Conservation (phyloP, 2,888 invertebrate species). For the Campoletis raptor region DNA sequence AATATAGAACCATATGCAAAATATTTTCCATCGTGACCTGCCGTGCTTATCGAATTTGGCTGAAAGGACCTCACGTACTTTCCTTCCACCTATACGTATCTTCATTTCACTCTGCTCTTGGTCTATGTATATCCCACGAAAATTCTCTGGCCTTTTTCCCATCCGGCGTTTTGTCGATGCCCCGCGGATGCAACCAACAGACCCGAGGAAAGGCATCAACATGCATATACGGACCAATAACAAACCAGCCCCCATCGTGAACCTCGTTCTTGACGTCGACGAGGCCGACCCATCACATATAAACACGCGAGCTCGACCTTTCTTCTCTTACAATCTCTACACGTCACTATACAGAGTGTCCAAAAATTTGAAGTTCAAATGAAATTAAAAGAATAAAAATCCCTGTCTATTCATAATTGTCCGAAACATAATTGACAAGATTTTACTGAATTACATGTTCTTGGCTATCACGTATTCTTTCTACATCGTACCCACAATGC, state of each 20-base stretch:
- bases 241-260: constrained; percentile 39
- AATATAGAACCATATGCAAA: constrained; percentile 53
- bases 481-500: not conserved
- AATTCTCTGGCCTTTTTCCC: constrained; percentile 28
- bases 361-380: not conserved
- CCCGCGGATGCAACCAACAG: constrained; percentile 31
- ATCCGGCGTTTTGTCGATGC: constrained; percentile 44
- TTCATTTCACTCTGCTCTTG: not conserved
- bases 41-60: constrained; percentile 64
- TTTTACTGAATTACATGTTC: not conserved
- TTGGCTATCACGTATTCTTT: not conserved
- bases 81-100: not conserved
- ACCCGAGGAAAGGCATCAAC: constrained; percentile 44
- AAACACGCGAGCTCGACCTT: constrained; percentile 8
- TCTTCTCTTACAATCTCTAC: constrained; percentile 1
- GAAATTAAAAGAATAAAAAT: not conserved
- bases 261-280: constrained; percentile 40
- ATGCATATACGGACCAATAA: constrained; percentile 51
- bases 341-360: constrained; percentile 1
- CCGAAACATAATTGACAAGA: not conserved
- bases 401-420: not conserved
- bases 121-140: not conserved
- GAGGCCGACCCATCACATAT: constrained; percentile 21
- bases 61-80: constrained; percentile 36
- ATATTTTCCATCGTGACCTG: constrained; percentile 66